Base-by-base conservation (phyloP, 2,113 vertebrate species). In the Pachycephala philippinensis region DNA sequence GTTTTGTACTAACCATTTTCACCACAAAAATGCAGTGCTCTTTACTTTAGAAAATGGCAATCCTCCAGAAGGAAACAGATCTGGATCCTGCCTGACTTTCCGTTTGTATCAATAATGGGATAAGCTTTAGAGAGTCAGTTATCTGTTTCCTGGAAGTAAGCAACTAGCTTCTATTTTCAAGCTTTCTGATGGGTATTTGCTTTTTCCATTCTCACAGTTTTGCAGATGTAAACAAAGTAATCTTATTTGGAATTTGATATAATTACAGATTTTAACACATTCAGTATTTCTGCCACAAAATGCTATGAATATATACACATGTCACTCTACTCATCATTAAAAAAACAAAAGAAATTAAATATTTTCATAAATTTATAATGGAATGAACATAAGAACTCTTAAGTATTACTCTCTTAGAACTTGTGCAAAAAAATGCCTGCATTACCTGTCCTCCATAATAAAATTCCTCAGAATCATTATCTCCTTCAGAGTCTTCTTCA, bases 401-500 rank as follows among this genome's bases (percentile, higher is more conserved):
- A 78, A 83, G 53, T 19, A 28, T 4, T 19, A 24, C 30, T 35
- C 64, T 64, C 6, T 42, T 45, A 33, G 42, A 87, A 70, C 15
- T 16, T 44, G 24, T 19, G 5, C 17, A 24, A 83, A 84, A 81
- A 47, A 54, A 9, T 15, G 52, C 4, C 10, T 39, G 37, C 40
- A 95, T 98, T 98, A 99, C 99, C 98, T 99, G 99, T 87, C 99
- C 99, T 90, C 98, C 98, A 87, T 99, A 99, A 97, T 99, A 99
- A 96, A 99, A 99, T 84, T 99, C 99, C 90, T 99, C 99, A 18
- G 98, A 99, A 92, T 99, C 99, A 95, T 99, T 99, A 93, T 99
- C 99, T 18, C 99, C 99, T 98, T 99, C 99, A 49, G 99, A 99
- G 95, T 99, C 99, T 87, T 99, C 99, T 93, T 99, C 99, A 97